Percentiles rank a stretch among this genome's conserved stretches.
Conservation (phyloP, 2,888 invertebrate genomes). For the Acronicta leporina region DNA sequence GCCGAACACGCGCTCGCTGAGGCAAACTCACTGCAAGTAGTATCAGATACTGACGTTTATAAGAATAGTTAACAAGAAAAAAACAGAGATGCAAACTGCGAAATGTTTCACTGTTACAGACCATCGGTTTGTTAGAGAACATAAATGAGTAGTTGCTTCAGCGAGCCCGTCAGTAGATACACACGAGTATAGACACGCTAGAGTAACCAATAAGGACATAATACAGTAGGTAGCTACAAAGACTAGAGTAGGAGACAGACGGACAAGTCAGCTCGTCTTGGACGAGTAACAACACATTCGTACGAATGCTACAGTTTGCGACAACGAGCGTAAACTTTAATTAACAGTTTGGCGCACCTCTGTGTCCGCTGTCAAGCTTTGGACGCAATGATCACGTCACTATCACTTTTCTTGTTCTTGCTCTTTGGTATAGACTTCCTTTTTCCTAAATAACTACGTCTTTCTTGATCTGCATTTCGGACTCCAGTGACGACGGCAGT, state of each 20-base stretch:
- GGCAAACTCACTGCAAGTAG: constrained; percentile 14
- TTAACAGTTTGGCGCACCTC: constrained; percentile 28
- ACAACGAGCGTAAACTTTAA: constrained; percentile 35
- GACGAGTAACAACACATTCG: constrained; percentile 54
- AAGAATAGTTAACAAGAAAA: neutral
- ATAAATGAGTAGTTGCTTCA: constrained; percentile 27
- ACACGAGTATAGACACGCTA: constrained; percentile 65
- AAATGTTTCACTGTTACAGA: neutral
- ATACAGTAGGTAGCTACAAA: constrained; percentile 73
- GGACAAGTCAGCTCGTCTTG: constrained; percentile 54
- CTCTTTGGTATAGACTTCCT: constrained; percentile 8
- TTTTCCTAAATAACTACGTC: constrained; percentile 1
- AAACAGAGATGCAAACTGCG: neutral
- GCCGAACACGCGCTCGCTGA: constrained; percentile 47
- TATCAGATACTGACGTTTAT: constrained; percentile 25
- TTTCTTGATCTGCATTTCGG: constrained; percentile 22
- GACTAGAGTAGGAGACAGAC: constrained; percentile 66
- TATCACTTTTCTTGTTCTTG: constrained; percentile 40
- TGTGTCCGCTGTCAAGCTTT: constrained; percentile 15
- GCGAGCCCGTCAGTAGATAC: constrained; percentile 51
- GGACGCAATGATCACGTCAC: constrained; percentile 44
- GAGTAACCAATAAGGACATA: constrained; percentile 65
- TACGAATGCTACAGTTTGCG: constrained; percentile 46
- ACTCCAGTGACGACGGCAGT: constrained; percentile 27
- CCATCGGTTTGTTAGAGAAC: neutral